Conservation (phyloP, 2,888 invertebrate species). For the Xiphydria camelus region DNA sequence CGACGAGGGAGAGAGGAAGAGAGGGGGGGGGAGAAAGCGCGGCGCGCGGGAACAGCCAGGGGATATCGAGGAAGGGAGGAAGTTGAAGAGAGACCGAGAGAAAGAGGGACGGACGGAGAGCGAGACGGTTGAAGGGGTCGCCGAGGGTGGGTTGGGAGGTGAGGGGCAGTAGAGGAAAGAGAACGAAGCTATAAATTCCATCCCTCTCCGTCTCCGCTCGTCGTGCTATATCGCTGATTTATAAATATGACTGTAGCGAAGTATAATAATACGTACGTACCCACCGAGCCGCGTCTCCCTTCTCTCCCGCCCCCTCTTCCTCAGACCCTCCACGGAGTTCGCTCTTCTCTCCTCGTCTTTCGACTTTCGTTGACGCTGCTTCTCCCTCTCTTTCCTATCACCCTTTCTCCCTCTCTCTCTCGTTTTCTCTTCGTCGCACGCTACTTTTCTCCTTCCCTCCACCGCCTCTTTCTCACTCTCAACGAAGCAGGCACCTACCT, state of each 20-base stretch:
- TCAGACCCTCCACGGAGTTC: slow-evolving; percentile 15
- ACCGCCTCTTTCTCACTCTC: slow-evolving; percentile 19
- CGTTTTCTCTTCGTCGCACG: slow-evolving; percentile 5
- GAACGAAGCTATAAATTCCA: slow-evolving; percentile 57
- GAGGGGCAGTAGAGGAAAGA: slow-evolving; percentile 57
- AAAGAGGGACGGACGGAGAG: slow-evolving; percentile 1
- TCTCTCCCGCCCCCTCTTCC: slow-evolving; percentile 11
- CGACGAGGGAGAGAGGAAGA: slow-evolving; percentile 19
- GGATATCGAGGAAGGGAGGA: slow-evolving; percentile 18
- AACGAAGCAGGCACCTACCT: slow-evolving; percentile 25
- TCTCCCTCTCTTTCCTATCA: neutral
- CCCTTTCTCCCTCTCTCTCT: slow-evolving; percentile 9
- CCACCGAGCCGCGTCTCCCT: slow-evolving; percentile 41
- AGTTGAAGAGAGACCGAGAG: slow-evolving; percentile 10
- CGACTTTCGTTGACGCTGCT: slow-evolving; percentile 15
- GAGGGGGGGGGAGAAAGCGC: slow-evolving; percentile 22
- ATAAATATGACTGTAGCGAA: slow-evolving; percentile 60
- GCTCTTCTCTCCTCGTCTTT: slow-evolving; percentile 8
- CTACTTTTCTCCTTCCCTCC: too few species aligned
- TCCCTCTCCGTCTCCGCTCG: slow-evolving; percentile 53
- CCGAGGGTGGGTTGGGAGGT: slow-evolving; percentile 23
- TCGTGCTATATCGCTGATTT: slow-evolving; percentile 59
- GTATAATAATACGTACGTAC: slow-evolving; percentile 57
- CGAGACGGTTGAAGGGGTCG: slow-evolving; percentile 6
- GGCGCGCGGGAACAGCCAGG: slow-evolving; percentile 28